Conservation (phyloP, 2,797 vertebrate genomes). For the Onychomys torridus region DNA sequence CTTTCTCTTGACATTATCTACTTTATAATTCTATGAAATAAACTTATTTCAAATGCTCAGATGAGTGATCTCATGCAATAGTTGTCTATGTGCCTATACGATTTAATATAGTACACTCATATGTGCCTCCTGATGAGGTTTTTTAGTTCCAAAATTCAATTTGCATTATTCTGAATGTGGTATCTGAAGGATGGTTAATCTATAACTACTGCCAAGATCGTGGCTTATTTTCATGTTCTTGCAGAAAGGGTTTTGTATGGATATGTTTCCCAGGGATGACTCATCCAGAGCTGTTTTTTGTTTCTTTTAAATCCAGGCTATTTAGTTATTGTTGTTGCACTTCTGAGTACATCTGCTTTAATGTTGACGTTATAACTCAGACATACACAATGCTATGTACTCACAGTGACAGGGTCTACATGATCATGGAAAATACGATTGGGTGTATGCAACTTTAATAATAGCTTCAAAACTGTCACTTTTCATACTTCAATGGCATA, state of each 20-base stretch:
- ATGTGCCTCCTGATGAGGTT: background rate
- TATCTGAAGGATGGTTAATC: background rate
- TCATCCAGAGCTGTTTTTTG: background rate
- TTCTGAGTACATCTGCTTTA: background rate
- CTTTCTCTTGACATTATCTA: background rate
- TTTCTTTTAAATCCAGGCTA: background rate
- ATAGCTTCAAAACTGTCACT: background rate
- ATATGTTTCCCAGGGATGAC: background rate
- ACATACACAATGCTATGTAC: background rate
- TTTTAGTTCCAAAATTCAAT: background rate
- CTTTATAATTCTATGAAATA: background rate
- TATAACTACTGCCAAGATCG: background rate
- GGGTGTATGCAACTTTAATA: background rate
- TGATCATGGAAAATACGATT: background rate
- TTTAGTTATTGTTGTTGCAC: background rate
- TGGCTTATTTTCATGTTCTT: background rate
- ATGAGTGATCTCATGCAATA: background rate
- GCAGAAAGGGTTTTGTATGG: background rate
- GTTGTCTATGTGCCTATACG: background rate
- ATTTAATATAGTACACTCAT: background rate
- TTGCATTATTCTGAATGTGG: background rate
- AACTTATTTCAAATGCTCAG: background rate
- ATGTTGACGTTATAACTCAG: background rate
- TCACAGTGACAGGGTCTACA: background rate
- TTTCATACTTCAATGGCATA: background rate